Percentiles rank a stretch among this genome's conserved stretches.
These are phyloP conservation scores for Nothoprocta perdicaria DNA, from an alignment of 2,113 vertebrate species.

Conservation along the genomic window DNA sequence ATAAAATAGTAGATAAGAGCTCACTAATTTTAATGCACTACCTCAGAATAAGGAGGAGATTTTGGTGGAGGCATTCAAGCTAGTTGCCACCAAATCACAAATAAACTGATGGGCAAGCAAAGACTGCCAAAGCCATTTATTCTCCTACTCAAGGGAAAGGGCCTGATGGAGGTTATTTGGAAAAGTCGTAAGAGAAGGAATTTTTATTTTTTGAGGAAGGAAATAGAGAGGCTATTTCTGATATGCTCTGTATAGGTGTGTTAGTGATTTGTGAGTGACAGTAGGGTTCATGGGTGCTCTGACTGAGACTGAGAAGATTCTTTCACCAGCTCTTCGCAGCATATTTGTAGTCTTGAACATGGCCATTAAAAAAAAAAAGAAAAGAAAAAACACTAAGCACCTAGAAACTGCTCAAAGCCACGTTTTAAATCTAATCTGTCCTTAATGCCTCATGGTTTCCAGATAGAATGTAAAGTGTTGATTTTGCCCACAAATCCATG, in stretches of 20 bases:
- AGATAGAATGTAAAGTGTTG: not conserved
- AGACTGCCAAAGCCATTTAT: constrained; percentile 23
- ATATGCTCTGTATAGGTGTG: not conserved
- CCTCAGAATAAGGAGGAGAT: not conserved
- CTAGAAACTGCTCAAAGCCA: not conserved
- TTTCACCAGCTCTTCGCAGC: not conserved
- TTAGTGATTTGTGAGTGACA: constrained; percentile 20
- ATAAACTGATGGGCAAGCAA: not conserved
- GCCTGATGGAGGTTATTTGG: constrained; percentile 2
- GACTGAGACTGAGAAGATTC: not conserved
- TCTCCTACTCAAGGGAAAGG: not conserved
- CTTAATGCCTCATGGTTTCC: not conserved
- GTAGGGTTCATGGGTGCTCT: not conserved
- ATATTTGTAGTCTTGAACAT: not conserved
- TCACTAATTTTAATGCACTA: not conserved
- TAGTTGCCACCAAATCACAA: not conserved
- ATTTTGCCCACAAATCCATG: not conserved
- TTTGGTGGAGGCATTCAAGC: not conserved
- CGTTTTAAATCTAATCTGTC: constrained; percentile 3
- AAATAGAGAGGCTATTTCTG: not conserved
- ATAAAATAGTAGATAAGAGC: not conserved
- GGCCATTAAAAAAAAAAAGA: not conserved
- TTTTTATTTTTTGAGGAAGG: not conserved
- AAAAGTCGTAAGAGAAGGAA: not conserved
- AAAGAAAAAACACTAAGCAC: not conserved